Conservation (phyloP, 2,797 vertebrate genomes). For the Aplochiton taeniatus region DNA sequence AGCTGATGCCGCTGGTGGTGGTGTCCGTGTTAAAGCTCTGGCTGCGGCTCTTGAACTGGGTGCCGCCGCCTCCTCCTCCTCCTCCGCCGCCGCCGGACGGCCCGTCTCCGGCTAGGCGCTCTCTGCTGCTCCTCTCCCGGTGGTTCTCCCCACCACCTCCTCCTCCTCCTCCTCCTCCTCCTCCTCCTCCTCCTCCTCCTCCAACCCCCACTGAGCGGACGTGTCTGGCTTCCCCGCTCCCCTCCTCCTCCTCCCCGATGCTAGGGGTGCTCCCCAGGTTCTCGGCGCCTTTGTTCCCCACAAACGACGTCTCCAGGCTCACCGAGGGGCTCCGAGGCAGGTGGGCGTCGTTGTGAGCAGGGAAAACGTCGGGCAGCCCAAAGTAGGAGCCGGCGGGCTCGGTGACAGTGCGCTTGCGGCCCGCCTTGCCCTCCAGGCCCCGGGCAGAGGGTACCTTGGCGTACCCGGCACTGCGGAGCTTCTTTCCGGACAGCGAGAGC, state of each 20-base stretch:
- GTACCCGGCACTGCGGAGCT: constrained; percentile 77
- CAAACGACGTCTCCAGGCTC: constrained; percentile 80
- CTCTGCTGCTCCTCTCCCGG: constrained; percentile 77
- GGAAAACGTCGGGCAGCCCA: constrained; percentile 75
- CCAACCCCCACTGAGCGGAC: constrained; percentile 77
- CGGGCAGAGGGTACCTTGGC: constrained; percentile 62
- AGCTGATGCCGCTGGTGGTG: constrained; percentile 86
- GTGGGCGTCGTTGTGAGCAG: constrained; percentile 57
- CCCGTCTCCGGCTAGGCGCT: constrained; percentile 75
- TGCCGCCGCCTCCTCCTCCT: constrained; percentile 40
- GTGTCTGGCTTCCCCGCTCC: constrained; percentile 69
- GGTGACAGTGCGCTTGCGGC: constrained; percentile 78
- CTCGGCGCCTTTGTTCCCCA: constrained; percentile 71
- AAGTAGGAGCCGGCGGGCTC: constrained; percentile 74
- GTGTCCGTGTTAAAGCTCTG: constrained; percentile 89
- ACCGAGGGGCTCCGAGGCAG: constrained; percentile 76
- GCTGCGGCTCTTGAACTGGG: constrained; percentile 85
- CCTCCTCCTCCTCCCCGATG: constrained; percentile 78
- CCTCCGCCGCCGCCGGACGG: constrained; percentile 38
- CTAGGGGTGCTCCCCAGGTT: constrained; percentile 78
- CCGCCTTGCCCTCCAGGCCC: constrained; percentile 43
- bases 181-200: constrained; percentile 61
- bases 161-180: constrained; percentile 66
- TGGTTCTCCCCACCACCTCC: constrained; percentile 69
- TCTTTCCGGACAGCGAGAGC: constrained; percentile 82